Percentiles rank a stretch among this genome's conserved stretches.
These are phyloP conservation scores for Sterna hirundo DNA, from an alignment of 2,113 vertebrate genomes.

Conservation along the genomic window DNA sequence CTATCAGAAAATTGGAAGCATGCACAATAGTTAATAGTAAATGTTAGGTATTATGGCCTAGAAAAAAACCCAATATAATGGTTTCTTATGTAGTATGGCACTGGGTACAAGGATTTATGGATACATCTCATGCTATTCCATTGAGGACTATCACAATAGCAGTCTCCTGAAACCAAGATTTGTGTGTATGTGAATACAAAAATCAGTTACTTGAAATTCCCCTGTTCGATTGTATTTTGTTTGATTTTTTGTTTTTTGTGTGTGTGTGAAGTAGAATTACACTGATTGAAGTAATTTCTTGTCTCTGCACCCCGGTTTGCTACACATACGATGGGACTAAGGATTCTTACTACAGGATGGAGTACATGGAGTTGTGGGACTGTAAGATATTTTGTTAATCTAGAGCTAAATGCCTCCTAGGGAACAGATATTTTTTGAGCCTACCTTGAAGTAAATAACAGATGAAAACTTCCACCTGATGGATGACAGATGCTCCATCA, in stretches of 20 bases:
- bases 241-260: background rate
- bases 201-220: background rate
- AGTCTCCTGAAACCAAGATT: background rate
- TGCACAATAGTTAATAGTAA: background rate
- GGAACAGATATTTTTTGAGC: background rate
- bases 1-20: background rate
- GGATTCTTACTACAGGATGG: background rate
- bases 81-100: too few species aligned
- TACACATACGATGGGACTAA: background rate
- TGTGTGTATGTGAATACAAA: background rate
- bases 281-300: background rate
- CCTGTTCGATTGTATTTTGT: background rate
- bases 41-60: background rate
- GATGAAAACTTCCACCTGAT: background rate
- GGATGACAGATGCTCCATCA: background rate
- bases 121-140: background rate
- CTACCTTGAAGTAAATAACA: background rate
- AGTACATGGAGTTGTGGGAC: background rate
- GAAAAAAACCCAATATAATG: background rate
- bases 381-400: background rate
- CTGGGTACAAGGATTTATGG: background rate
- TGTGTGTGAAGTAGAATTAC: background rate
- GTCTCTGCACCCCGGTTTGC: background rate
- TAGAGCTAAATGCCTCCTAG: background rate
- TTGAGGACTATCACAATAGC: background rate